A percentile compares a stretch with the other conserved stretches of the same genome.
phyloP scores from a whole-genome alignment of 2,888 invertebrate species.

The Oscheius sp. region DNA sequence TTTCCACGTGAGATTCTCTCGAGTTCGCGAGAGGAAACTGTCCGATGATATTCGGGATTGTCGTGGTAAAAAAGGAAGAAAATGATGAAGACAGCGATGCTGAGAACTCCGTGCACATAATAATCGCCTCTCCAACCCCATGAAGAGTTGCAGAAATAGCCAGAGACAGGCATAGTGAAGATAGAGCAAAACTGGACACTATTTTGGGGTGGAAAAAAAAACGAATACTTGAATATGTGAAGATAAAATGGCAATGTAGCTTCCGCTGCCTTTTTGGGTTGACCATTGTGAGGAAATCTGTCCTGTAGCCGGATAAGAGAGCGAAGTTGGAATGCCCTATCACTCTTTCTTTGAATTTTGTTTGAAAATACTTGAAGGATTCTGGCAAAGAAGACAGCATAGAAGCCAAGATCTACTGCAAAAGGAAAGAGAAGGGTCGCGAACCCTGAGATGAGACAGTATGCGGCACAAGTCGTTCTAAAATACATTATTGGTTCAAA shows the following conservation, averaged over 20 bases:
- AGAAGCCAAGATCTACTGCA: conserved; percentile 37
- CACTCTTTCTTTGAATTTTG: neutral
- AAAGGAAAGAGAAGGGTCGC: conserved; percentile 41
- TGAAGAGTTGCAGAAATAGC: conserved; percentile 36
- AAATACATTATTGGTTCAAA: neutral
- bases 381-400: conserved; percentile 34
- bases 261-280: conserved; percentile 36
- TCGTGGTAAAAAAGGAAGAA: conserved; percentile 37
- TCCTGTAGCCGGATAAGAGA: conserved; percentile 45
- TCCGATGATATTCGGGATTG: conserved; percentile 24
- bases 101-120: conserved; percentile 35
- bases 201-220: neutral
- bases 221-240: conserved; percentile 36
- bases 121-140: conserved; percentile 42
- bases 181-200: conserved; percentile 33
- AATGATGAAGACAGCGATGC: conserved; percentile 20
- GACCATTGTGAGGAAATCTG: conserved; percentile 45
- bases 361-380: conserved; percentile 21
- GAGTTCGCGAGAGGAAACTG: conserved; percentile 19
- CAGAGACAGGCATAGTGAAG: conserved; percentile 41
- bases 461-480: conserved; percentile 16
- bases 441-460: conserved; percentile 35
- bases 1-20: conserved; percentile 15
- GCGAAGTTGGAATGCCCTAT: conserved; percentile 41
- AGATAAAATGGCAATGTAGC: conserved; percentile 46